Base-by-base conservation (phyloP, 2,888 invertebrate species). In the Gerris lacustris region DNA sequence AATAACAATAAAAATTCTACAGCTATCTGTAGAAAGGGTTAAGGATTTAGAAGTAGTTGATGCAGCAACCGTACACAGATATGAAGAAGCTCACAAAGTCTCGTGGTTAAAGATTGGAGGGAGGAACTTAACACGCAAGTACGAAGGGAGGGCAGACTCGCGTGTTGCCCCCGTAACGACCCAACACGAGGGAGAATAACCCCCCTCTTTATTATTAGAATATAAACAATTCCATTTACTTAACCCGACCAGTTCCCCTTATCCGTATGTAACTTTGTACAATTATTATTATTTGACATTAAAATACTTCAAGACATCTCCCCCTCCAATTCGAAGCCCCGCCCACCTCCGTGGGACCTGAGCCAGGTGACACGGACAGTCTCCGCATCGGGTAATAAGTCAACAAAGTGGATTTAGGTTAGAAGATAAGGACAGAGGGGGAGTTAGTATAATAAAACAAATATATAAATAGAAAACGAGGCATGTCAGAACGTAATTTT, bases 191-290 rank as follows among this genome's bases (percentile, higher is more conserved):
- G 55, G 55, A 15, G 15, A 55, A 15, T 55, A 11, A 55, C 55
- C 55, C 55, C 55, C 15, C 15, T 55, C 55, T 15, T 55, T 55
- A 55, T 11, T 55, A 55, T 55, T 15, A 55, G 55, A 55, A 55
- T 55, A 55, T 55, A 55, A 55, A 55, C 55, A 55, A 55, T 55
- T 55, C 55, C 55, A 55, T 55, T 55, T 55, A 55, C 55, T 55
- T 55, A 55, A 55, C 9, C 15, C 55, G 9, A 55, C 15, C 55
- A 11, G 9, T 55, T 55, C 9, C 55, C 55, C 55, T 15, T 55
- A 11, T 15, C 15, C 15, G 15, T 55, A 55, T 55, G 55, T 55
- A 55, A 55, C 11, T 55, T 55, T 55, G 55, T 55, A 55, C 9
- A 55, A 55, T 55, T 55, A 55, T 55, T 55, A 55, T 55, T 55